phyloP scores from a whole-genome alignment of 2,797 vertebrate species.

The Brachymystax lenok region DNA sequence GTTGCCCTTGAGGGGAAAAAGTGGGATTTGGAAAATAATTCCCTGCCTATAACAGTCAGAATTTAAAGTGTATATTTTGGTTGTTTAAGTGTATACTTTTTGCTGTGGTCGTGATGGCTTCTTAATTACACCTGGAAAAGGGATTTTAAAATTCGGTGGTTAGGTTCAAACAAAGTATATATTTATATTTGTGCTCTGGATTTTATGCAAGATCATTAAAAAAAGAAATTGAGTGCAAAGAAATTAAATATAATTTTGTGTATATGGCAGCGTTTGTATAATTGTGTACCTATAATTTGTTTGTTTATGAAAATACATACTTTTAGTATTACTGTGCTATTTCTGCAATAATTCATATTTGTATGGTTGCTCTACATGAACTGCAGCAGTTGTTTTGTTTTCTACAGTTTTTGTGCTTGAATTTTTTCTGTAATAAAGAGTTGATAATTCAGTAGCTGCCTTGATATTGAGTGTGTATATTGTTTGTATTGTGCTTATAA shows the following conservation, averaged over 20 bases:
- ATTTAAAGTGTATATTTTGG: slow-evolving; percentile 58
- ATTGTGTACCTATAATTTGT: slow-evolving; percentile 77
- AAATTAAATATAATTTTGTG: slow-evolving; percentile 56
- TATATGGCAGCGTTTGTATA: slow-evolving; percentile 73
- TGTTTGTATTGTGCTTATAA: not conserved
- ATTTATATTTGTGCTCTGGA: slow-evolving; percentile 70
- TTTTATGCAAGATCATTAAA: slow-evolving; percentile 56
- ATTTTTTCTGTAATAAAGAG: slow-evolving; percentile 79
- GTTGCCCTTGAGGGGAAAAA: not conserved
- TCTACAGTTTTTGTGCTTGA: slow-evolving; percentile 78
- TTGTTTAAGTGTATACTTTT: slow-evolving; percentile 60
- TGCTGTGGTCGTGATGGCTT: slow-evolving; percentile 64
- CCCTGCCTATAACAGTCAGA: slow-evolving; percentile 39
- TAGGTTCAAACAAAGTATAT: slow-evolving; percentile 41
- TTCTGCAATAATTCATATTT: slow-evolving; percentile 82
- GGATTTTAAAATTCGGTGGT: slow-evolving; percentile 30
- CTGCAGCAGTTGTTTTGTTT: slow-evolving; percentile 76
- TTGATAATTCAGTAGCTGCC: slow-evolving; percentile 54
- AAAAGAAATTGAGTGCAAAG: slow-evolving; percentile 47
- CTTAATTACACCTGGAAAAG: slow-evolving; percentile 38
- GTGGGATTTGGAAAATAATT: slow-evolving; percentile 29
- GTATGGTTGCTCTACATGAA: slow-evolving; percentile 78
- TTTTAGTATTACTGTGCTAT: slow-evolving; percentile 77
- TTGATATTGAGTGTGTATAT: not conserved
- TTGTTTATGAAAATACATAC: slow-evolving; percentile 66